phyloP scores from a whole-genome alignment of 1,140 invertebrate genomes.

The Armadillidium nasatum region DNA sequence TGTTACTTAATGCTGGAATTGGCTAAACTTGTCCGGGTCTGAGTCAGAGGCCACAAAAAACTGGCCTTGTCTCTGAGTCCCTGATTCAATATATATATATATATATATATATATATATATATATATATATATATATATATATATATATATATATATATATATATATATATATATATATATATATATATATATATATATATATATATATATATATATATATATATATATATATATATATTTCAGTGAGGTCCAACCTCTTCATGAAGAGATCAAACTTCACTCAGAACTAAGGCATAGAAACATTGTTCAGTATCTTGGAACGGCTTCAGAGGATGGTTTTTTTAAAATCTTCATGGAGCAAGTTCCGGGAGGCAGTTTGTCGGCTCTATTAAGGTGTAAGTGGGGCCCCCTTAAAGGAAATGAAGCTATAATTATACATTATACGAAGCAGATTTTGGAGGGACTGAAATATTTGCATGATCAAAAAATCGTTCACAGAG shows the following conservation, averaged over 20 bases:
- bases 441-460: conserved; percentile 96
- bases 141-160: background rate
- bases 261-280: conserved; percentile 97
- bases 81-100: too few species aligned
- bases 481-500: conserved; percentile 97
- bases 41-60: too few species aligned
- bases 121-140: background rate
- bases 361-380: conserved; percentile 71
- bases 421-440: conserved; percentile 91
- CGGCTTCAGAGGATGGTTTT: conserved; percentile 85
- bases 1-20: too few species aligned
- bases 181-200: conserved; percentile 8
- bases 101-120: too few species aligned
- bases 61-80: too few species aligned
- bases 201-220: background rate
- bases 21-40: too few species aligned
- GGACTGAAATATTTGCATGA: conserved; percentile 97
- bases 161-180: background rate
- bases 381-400: conserved; percentile 79
- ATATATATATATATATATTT: too few species aligned
- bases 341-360: conserved; percentile 99
- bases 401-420: conserved; percentile 98
- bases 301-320: conserved; percentile 96
- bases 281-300: conserved; percentile 92
- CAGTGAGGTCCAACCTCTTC: conserved; percentile 90